phyloP scores from a whole-genome alignment of 2,113 vertebrate genomes.

The Paramisgurnus dabryanus region DNA sequence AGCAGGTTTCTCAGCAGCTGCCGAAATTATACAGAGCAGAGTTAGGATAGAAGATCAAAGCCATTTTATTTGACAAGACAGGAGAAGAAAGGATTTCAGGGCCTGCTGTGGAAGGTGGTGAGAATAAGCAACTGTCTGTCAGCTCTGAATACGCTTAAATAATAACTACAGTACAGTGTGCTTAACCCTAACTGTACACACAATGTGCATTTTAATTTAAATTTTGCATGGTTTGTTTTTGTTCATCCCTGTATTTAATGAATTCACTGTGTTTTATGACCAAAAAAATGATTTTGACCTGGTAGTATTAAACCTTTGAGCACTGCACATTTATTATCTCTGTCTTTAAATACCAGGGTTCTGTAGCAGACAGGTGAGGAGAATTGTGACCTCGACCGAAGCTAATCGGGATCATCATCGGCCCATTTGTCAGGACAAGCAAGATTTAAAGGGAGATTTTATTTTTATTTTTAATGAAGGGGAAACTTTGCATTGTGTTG shows the following conservation, averaged over 20 bases:
- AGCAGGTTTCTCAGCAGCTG: conserved; percentile 44
- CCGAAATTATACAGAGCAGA: conserved; percentile 41
- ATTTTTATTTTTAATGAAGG: background rate
- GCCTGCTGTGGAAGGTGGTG: background rate
- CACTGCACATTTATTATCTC: conserved; percentile 14
- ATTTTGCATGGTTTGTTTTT: conserved; percentile 2
- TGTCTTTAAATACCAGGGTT: conserved; percentile 28
- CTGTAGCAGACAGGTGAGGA: conserved; percentile 1
- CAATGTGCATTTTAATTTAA: background rate
- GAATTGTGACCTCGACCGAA: conserved; percentile 59
- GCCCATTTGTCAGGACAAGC: conserved; percentile 61
- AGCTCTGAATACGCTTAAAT: conserved; percentile 1
- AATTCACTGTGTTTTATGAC: background rate
- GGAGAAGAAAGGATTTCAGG: conserved; percentile 46
- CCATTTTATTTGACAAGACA: conserved; percentile 41
- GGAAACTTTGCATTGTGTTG: background rate
- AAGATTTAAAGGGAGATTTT: conserved; percentile 42
- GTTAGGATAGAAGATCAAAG: conserved; percentile 49
- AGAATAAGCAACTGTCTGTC: conserved; percentile 27
- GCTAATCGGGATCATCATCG: conserved; percentile 68
- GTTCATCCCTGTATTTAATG: background rate
- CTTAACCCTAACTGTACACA: background rate
- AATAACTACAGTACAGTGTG: background rate
- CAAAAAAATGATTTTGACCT: background rate
- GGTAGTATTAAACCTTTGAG: conserved; percentile 5